Conservation (phyloP, 2,113 vertebrate species). For the Vulpes vulpes region DNA sequence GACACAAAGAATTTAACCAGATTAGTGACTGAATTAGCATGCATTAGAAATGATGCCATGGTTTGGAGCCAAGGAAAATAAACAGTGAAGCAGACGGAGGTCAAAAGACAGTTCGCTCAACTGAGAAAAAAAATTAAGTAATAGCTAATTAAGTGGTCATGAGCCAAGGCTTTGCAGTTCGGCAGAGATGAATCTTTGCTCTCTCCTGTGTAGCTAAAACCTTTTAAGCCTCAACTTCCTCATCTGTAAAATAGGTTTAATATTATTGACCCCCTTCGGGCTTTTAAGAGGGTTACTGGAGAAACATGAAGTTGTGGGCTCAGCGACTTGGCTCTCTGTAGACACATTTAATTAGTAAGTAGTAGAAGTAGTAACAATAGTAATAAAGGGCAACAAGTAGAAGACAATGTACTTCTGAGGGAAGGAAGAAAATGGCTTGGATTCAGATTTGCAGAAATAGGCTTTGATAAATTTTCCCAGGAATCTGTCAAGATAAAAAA, state of each 20-base stretch:
- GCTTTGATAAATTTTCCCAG: background rate
- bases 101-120: constrained; percentile 80
- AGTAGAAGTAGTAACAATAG: background rate
- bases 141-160: constrained; percentile 75
- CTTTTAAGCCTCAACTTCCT: constrained; percentile 59
- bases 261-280: background rate
- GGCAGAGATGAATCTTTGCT: constrained; percentile 37
- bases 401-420: background rate
- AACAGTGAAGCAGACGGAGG: constrained; percentile 79
- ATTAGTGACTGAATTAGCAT: constrained; percentile 71
- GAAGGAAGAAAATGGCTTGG: background rate
- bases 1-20: constrained; percentile 30
- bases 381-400: background rate
- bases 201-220: background rate
- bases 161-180: constrained; percentile 59
- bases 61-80: constrained; percentile 80
- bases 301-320: background rate
- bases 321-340: background rate
- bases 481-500: background rate
- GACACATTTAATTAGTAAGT: constrained; percentile 1
- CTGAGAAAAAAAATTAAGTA: constrained; percentile 79
- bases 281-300: background rate
- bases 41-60: constrained; percentile 74
- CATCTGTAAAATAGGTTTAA: constrained; percentile 52
- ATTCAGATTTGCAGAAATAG: background rate